phyloP scores from a whole-genome alignment of 37 sponge, comb jelly and placozoan genomes.

The Sycon ciliatum region DNA sequence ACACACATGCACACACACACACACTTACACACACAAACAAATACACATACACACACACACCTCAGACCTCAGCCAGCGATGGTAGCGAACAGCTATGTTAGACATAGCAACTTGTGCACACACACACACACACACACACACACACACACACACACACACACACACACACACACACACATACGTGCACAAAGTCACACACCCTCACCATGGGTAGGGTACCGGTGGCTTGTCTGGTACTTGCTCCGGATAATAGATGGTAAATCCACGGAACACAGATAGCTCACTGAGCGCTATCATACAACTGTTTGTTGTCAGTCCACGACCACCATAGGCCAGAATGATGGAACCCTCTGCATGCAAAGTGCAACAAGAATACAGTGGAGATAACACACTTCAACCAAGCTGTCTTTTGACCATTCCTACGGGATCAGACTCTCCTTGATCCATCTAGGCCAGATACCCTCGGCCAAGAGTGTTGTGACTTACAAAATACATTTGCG shows the following conservation, averaged over 20 bases:
- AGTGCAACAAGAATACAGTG: not conserved
- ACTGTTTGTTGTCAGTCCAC: constrained; percentile 11
- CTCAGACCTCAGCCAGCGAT: too few relatives aligned
- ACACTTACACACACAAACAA: too few relatives aligned
- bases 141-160: constrained; percentile 3
- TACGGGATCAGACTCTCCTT: too few relatives aligned
- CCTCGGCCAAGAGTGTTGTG: too few relatives aligned
- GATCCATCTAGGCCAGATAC: too few relatives aligned
- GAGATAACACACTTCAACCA: too few relatives aligned
- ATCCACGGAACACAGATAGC: constrained; percentile 22
- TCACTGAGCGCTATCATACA: constrained; percentile 30
- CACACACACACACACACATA: not conserved
- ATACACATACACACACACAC: too few relatives aligned
- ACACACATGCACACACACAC: not conserved
- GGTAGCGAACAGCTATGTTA: too few relatives aligned
- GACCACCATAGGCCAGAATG: constrained; percentile 5
- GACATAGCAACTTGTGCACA: too few relatives aligned
- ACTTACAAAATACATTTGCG: too few relatives aligned
- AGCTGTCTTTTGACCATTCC: too few relatives aligned
- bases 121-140: constrained; percentile 22
- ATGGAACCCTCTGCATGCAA: constrained; percentile 24
- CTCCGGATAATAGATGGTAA: constrained; percentile 43
- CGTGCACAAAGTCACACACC: not conserved
- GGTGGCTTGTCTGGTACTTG: constrained; percentile 24
- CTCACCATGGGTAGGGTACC: constrained; percentile 37